Evolutionary conservation across 2,797 vertebrate species (phyloP).

Genomic region (Avahi laniger): DNA sequence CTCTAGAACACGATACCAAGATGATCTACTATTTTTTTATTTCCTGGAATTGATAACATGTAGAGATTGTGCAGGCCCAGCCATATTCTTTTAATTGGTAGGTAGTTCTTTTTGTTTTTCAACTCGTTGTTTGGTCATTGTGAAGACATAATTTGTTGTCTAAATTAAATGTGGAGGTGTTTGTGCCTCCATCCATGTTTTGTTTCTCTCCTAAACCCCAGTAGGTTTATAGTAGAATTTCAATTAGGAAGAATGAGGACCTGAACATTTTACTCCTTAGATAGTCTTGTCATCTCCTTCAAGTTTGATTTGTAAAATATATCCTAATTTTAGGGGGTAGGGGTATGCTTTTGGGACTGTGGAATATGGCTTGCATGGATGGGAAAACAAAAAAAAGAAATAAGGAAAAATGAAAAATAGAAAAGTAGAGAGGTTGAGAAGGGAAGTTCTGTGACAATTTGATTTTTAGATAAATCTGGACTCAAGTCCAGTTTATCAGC

Average conservation of each 20-base stretch:
- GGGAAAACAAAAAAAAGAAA: not conserved
- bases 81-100: not conserved
- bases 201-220: not conserved
- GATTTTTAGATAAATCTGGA: not conserved
- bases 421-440: not conserved
- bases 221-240: not conserved
- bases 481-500: not conserved
- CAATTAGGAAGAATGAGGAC: not conserved
- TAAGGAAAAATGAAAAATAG: not conserved
- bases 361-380: not conserved
- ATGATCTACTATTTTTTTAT: not conserved
- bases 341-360: not conserved
- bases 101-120: not conserved
- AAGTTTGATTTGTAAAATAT: not conserved
- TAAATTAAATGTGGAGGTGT: not conserved
- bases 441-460: not conserved
- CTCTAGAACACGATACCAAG: not conserved
- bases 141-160: not conserved
- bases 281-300: not conserved
- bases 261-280: not conserved
- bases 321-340: fast-evolving
- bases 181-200: not conserved
- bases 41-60: not conserved
- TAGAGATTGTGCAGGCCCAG: not conserved
- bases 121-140: not conserved